These are phyloP conservation scores for Lepus oiostolus DNA, from an alignment of 2,797 vertebrate genomes.

Conservation along the genomic window DNA sequence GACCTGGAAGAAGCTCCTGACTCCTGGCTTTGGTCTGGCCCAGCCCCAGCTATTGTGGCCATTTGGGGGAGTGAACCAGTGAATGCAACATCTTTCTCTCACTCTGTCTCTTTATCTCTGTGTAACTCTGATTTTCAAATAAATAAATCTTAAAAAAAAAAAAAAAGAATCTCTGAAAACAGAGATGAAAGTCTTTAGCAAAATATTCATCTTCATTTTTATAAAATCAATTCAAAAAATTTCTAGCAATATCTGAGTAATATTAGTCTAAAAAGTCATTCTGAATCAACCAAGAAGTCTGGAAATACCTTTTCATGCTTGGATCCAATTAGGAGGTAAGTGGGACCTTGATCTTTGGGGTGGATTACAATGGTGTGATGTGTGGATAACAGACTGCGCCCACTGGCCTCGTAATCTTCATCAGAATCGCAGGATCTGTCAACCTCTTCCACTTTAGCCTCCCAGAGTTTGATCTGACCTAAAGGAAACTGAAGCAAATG, in stretches of 20 bases:
- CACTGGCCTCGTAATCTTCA: slow-evolving; percentile 93
- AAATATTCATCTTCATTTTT: slow-evolving; percentile 6
- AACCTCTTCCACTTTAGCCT: slow-evolving; percentile 95
- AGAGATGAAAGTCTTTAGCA: not conserved
- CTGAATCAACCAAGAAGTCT: not conserved
- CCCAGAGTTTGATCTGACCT: slow-evolving; percentile 97
- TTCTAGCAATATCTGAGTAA: not conserved
- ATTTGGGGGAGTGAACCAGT: too few species aligned
- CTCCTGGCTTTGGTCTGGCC: too few species aligned
- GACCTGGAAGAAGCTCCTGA: too few species aligned
- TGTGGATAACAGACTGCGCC: slow-evolving; percentile 91
- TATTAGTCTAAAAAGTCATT: not conserved
- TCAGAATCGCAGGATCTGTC: slow-evolving; percentile 95
- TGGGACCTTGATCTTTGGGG: slow-evolving; percentile 95
- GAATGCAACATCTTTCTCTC: too few species aligned
- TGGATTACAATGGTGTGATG: slow-evolving; percentile 94
- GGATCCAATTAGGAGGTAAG: slow-evolving; percentile 95
- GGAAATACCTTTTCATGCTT: slow-evolving; percentile 94
- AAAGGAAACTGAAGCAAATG: slow-evolving; percentile 94
- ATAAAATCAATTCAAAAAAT: slow-evolving; percentile 15
- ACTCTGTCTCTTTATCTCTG: too few species aligned
- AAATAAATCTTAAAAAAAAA: too few species aligned
- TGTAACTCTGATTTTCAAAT: too few species aligned
- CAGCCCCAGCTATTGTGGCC: too few species aligned
- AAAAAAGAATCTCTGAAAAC: not conserved